phyloP scores from a whole-genome alignment of 2,113 vertebrate genomes.

The Taurulus bubalis region DNA sequence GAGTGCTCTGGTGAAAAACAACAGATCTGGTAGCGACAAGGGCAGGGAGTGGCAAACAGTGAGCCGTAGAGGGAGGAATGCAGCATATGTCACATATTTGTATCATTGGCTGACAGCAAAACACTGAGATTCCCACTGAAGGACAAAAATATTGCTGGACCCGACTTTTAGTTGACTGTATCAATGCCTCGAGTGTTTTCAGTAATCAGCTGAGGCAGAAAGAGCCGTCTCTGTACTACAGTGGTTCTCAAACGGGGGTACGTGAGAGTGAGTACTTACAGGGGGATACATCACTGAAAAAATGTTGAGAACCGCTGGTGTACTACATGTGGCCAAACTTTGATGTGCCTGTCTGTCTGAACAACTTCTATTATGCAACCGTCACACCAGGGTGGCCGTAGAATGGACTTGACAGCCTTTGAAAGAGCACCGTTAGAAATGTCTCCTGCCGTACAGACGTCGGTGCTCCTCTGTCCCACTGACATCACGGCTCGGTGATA shows the following conservation, averaged over 20 bases:
- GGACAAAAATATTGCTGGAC: slow-evolving; percentile 1
- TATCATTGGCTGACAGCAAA: slow-evolving; percentile 9
- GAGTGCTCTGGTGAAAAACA: slow-evolving; percentile 42
- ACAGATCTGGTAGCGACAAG: slow-evolving; percentile 42
- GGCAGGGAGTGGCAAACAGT: slow-evolving; percentile 51
- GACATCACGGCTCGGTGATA: slow-evolving; percentile 33
- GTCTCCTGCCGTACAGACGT: neutral
- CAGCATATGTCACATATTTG: slow-evolving; percentile 44
- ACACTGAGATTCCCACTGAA: slow-evolving; percentile 27
- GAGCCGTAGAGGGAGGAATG: slow-evolving; percentile 38
- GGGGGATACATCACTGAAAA: too few species aligned
- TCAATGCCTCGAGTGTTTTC: neutral
- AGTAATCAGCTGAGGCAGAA: slow-evolving; percentile 19
- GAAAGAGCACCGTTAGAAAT: slow-evolving; percentile 14
- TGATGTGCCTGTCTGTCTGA: slow-evolving; percentile 22
- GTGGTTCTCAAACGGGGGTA: too few species aligned
- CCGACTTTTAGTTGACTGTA: neutral
- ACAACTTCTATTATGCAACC: slow-evolving; percentile 33
- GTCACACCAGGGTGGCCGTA: slow-evolving; percentile 20
- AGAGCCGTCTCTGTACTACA: slow-evolving; percentile 5
- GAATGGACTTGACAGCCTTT: slow-evolving; percentile 31
- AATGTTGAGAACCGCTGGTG: too few species aligned
- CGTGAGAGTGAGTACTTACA: too few species aligned
- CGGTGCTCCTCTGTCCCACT: slow-evolving; percentile 6
- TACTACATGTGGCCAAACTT: slow-evolving; percentile 9